Evolutionary conservation across 2,888 invertebrate species (phyloP).

Genomic region (Drosophila sordidapex): DNA sequence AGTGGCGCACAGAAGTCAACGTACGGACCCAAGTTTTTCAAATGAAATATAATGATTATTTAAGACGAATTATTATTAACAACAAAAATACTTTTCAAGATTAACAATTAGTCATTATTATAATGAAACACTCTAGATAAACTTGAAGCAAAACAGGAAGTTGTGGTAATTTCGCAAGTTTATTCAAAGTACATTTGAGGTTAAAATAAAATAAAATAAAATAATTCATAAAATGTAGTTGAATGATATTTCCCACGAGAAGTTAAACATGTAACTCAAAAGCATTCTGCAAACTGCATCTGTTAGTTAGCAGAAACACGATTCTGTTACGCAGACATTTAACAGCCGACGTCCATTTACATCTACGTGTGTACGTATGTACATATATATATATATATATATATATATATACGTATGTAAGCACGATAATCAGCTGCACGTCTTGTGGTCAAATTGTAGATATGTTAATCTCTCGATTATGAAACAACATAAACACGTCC

Average conservation of each 20-base stretch:
- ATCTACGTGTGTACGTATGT: neutral
- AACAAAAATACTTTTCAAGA: neutral
- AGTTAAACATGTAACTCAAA: neutral
- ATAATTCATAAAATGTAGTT: neutral
- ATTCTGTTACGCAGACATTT: neutral
- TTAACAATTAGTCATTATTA: neutral
- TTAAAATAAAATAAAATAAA: neutral
- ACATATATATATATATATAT: neutral
- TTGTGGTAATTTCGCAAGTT: too few relatives aligned
- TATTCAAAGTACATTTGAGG: neutral
- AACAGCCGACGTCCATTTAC: neutral
- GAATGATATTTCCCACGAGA: conserved; percentile 4
- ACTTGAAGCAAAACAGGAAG: too few relatives aligned
- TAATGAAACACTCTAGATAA: neutral
- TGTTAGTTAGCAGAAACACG: neutral
- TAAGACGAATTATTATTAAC: neutral
- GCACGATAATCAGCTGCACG: conserved; percentile 57
- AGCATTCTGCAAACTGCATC: neutral
- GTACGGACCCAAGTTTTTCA: neutral
- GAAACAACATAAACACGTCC: conserved; percentile 68
- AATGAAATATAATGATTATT: neutral
- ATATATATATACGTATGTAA: neutral
- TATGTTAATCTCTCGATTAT: conserved; percentile 67
- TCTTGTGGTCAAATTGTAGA: conserved; percentile 62
- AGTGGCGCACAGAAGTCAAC: neutral